Base-by-base conservation (phyloP, 1,140 invertebrate species). In the Procambarus virginalis region DNA sequence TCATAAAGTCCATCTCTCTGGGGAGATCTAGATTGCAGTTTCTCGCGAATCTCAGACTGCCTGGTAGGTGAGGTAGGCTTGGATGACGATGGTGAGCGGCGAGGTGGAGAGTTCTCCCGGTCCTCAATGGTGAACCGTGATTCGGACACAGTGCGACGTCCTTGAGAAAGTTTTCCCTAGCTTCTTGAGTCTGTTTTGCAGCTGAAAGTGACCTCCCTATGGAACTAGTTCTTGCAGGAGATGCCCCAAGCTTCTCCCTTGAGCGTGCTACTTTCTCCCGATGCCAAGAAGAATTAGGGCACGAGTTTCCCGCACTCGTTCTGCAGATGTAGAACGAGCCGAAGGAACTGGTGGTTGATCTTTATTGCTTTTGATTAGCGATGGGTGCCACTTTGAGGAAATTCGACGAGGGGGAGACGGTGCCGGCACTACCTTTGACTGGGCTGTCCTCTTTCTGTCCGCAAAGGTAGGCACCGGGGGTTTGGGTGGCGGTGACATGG, bases 331-430 rank as follows among this genome's bases (percentile, higher is more conserved):
- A n/a, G 92, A 92, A 22, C 92, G 68, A 5, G 83, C 34, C 22
- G 81, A 89, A 34, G 92, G 86, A 4, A 89, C 80, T 8, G 89
- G 92, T 60, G 92, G 90, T 48, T 84, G 86, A 45, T 91, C 90
- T 81, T 90, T 84, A 78, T 48, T 58, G 45, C 51, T 64, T 48
- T 92, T 92, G 45, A 92, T 48, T 34, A 92, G 86, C 5, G 92
- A 92, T 12, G 92, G 92, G 73, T 92, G 92, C 92, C 92, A 92
- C 58, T 92, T 91, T 14, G 92, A 92, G 3, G 92, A 92, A 51
- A 92, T 86, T 22, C 92, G 85, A 3, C 92, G 89, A 49, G 92
- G 92, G 17, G 90, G 86, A 8, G 91, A 91, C 45, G 91, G 91
- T n/a, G 81, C 85, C 75, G 83, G 34, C 2, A 77, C 58, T 12